Base-by-base conservation (phyloP, 2,888 invertebrate genomes). In the Drosophila anomelani region DNA sequence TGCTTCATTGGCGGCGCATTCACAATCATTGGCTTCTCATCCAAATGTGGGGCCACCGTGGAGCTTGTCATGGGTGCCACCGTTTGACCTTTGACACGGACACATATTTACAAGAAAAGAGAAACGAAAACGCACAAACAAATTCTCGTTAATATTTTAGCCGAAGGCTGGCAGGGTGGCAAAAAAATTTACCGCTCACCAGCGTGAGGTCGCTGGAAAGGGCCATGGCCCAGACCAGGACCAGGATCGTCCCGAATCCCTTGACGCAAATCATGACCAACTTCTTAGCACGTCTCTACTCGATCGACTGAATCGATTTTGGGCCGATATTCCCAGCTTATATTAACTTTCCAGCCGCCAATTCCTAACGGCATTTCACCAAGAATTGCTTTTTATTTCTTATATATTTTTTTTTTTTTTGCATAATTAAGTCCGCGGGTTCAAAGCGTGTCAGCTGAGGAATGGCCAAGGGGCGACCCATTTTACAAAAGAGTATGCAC, bases 171-270 rank as follows among this genome's bases (percentile, higher is more conserved):
- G 7, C 34, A 32, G 39, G 51, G 47, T 49, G 63, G 75, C 73
- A 86, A 90, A 85, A 77, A 80, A 82, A 90, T 85, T 88, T 88
- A 88, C 88, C 88, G 89, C 88, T 88, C 88, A 90, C 88, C 90
- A 89, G 79, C 76, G 87, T 72, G 60, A 72, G 79, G 80, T 80
- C 86, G 72, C 89, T 68, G 85, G 75, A 70, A 70, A 81, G 53
- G 74, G 76, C 74, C 75, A 79, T 66, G 55, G 74, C 73, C 75
- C 87, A 79, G 61, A 80, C 69, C 71, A 88, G 80, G 51, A 83
- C 64, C 75, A 81, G 60, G 38, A 75, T 55, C 57, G 66, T 75
- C 55, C 75, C 58, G 58, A 59, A 66, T 68, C 68, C 70, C 49
- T 74, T 75, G 49, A 36, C 51, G 57, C 57, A 58, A 49, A 51